A percentile compares a stretch with the other conserved stretches of the same genome.
Conservation (phyloP, 2,888 invertebrate species). For the Platycheirus albimanus region DNA sequence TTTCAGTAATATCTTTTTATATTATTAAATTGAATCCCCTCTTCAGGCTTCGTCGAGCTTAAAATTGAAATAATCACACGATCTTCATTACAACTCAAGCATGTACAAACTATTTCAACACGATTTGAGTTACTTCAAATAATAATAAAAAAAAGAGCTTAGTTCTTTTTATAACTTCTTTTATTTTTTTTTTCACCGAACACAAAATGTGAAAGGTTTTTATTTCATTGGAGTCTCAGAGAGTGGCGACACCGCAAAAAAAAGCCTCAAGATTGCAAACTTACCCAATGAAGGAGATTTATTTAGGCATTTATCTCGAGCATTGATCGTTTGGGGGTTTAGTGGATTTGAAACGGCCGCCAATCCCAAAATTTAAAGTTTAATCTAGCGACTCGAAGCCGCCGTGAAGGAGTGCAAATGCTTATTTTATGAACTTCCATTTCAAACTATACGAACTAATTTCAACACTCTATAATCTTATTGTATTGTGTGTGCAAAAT, state of each 20-base stretch:
- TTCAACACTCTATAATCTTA: not conserved
- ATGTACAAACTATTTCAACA: slow-evolving; percentile 30
- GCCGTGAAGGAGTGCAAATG: not conserved
- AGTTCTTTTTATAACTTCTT: slow-evolving; percentile 27
- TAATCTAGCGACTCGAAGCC: not conserved
- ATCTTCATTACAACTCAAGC: slow-evolving; percentile 33
- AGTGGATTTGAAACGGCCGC: not conserved
- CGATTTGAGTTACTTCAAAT: slow-evolving; percentile 20
- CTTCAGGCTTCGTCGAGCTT: slow-evolving; percentile 35
- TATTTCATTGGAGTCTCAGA: too few species aligned
- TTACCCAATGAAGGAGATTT: slow-evolving; percentile 24
- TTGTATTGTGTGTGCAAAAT: slow-evolving; percentile 5
- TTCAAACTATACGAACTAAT: slow-evolving; percentile 6
- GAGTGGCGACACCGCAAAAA: not conserved
- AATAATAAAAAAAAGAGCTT: slow-evolving; percentile 8
- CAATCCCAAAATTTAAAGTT: slow-evolving; percentile 2
- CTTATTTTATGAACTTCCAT: not conserved
- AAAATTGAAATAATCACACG: slow-evolving; percentile 32
- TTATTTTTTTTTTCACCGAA: not conserved
- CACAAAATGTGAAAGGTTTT: slow-evolving; percentile 55
- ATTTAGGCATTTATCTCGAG: slow-evolving; percentile 37
- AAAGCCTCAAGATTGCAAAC: slow-evolving; percentile 12
- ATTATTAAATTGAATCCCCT: not conserved
- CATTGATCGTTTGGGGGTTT: slow-evolving; percentile 23
- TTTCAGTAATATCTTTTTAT: slow-evolving; percentile 23